Evolutionary conservation across 2,113 vertebrate species (phyloP).

Genomic region (Gasterosteus aculeatus): DNA sequence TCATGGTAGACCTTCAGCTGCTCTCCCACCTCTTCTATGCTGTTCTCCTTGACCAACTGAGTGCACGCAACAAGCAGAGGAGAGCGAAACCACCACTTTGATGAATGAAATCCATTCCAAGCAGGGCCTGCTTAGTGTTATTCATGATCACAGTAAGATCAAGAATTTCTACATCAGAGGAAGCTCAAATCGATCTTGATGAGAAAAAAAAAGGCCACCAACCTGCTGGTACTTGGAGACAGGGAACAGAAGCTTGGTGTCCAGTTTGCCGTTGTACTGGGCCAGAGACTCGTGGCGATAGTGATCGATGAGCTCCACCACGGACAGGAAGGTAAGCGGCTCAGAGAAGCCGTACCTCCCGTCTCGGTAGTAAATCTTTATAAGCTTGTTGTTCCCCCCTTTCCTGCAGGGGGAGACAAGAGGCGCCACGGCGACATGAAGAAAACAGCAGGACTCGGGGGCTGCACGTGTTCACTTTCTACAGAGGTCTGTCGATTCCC

Average conservation of each 20-base stretch:
- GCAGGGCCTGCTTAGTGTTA: background rate
- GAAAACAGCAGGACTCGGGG: background rate
- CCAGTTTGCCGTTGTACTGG: conserved; percentile 96
- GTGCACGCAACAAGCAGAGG: conserved; percentile 39
- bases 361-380: conserved; percentile 97
- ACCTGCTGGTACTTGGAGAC: conserved; percentile 98
- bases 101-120: background rate
- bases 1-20: conserved; percentile 96
- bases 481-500: background rate
- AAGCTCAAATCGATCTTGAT: background rate
- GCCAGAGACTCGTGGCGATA: conserved; percentile 97
- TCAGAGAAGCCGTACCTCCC: conserved; percentile 96
- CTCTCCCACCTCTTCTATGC: conserved; percentile 97
- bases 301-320: conserved; percentile 96
- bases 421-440: background rate
- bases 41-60: conserved; percentile 98
- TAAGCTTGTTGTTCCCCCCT: conserved; percentile 99
- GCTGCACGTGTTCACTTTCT: background rate
- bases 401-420: conserved; percentile 85
- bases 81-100: background rate
- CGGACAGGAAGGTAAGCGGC: conserved; percentile 94
- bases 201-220: conserved; percentile 14
- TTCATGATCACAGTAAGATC: background rate
- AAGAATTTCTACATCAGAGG: background rate
- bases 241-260: conserved; percentile 94